These are phyloP conservation scores for Oryzias celebensis DNA, from an alignment of 2,113 vertebrate genomes.

Conservation along the genomic window DNA sequence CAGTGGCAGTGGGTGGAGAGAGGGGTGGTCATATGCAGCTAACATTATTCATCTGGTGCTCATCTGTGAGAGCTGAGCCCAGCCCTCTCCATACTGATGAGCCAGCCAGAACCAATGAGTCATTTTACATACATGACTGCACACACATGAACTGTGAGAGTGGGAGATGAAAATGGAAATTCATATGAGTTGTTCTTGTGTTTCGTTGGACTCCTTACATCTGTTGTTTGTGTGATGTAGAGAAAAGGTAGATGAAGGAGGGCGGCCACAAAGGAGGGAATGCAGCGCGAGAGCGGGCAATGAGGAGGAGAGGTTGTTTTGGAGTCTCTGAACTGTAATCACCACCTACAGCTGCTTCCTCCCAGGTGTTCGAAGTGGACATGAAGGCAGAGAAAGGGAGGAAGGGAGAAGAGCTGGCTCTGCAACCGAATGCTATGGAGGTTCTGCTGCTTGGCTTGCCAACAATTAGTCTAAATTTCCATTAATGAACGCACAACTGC, in stretches of 20 bases:
- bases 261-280: conserved; percentile 29
- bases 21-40: conserved; percentile 41
- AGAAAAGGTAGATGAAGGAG: conserved; percentile 26
- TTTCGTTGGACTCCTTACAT: conserved; percentile 1
- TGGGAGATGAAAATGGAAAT: conserved; percentile 2
- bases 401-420: conserved; percentile 3
- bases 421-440: neutral
- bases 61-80: conserved; percentile 31
- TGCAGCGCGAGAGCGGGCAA: conserved; percentile 22
- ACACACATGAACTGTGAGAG: conserved; percentile 8
- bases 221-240: conserved; percentile 29
- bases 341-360: conserved; percentile 69
- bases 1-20: conserved; percentile 29
- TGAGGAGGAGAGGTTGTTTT: conserved; percentile 59
- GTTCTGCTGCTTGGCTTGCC: neutral
- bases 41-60: conserved; percentile 62
- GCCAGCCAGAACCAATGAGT: conserved; percentile 22
- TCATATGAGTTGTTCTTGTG: conserved; percentile 1
- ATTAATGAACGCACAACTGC: conserved; percentile 13
- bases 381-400: conserved; percentile 20
- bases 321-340: conserved; percentile 64
- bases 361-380: conserved; percentile 60
- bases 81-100: conserved; percentile 54
- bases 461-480: conserved; percentile 24
- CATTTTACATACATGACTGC: conserved; percentile 40